phyloP scores from a whole-genome alignment of 2,888 invertebrate genomes.

The Drosophila prostipennis region DNA sequence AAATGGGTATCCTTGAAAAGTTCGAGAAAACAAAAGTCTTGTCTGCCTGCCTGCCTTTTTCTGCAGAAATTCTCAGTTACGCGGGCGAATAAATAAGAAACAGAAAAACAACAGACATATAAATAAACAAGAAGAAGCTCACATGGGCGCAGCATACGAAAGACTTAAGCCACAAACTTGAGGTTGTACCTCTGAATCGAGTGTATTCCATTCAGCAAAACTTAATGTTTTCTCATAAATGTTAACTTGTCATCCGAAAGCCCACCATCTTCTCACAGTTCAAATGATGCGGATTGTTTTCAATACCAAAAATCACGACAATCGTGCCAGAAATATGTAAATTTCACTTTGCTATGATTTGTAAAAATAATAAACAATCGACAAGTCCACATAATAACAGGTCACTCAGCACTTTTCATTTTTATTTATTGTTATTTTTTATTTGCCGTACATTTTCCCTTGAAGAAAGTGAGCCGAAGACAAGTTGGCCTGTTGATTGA shows the following conservation, averaged over 20 bases:
- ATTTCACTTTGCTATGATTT: slow-evolving; percentile 65
- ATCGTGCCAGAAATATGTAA: slow-evolving; percentile 65
- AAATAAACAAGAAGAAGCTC: slow-evolving; percentile 24
- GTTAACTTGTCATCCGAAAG: slow-evolving; percentile 17
- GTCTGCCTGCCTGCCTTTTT: slow-evolving; percentile 52
- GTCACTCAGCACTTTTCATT: slow-evolving; percentile 36
- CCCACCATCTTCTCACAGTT: slow-evolving; percentile 18
- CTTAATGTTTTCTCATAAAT: slow-evolving; percentile 37
- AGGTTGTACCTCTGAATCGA: slow-evolving; percentile 3
- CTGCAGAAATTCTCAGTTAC: slow-evolving; percentile 60
- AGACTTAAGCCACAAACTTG: slow-evolving; percentile 49
- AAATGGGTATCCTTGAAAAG: slow-evolving; percentile 65
- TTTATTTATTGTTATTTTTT: slow-evolving; percentile 20
- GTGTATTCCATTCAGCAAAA: slow-evolving; percentile 13
- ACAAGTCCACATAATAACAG: slow-evolving; percentile 47
- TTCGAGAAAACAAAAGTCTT: slow-evolving; percentile 61
- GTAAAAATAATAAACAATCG: slow-evolving; percentile 35
- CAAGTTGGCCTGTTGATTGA: slow-evolving; percentile 54
- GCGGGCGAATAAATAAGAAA: slow-evolving; percentile 34
- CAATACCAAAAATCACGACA: slow-evolving; percentile 54
- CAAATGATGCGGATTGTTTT: slow-evolving; percentile 36
- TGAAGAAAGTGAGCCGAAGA: slow-evolving; percentile 61
- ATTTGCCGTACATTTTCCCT: slow-evolving; percentile 50
- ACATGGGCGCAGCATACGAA: slow-evolving; percentile 39
- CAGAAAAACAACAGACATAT: slow-evolving; percentile 24